Base-by-base conservation (phyloP, 2,797 vertebrate species). In the Poliocrania exsul region DNA sequence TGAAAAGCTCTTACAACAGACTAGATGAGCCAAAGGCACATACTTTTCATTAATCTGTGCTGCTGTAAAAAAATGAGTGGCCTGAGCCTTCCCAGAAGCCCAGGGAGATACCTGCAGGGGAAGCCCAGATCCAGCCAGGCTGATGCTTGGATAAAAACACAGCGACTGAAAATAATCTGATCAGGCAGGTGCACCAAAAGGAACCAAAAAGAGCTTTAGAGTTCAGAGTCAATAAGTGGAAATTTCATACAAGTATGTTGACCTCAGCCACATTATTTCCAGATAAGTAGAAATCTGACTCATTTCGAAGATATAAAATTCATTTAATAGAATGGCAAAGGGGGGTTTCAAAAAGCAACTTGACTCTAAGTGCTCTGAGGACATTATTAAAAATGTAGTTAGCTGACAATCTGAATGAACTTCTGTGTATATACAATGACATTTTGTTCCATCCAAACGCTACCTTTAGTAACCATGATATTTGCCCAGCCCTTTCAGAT, bases 221-320 rank as follows among this genome's bases (percentile, higher is more conserved):
- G 65, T 16, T 77, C 44, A 62, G 73, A 86, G 57, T 37, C 53
- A 79, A 2, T 88, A 78, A 90, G 46, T 24, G 56, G 24, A 77
- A 86, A 86, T 93, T 44, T 95, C 38, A 83, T 72, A 37, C n/a
- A 96, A 93, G 49, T 73, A 75, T 77, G 29, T 50, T 88, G 70
- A 67, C 75, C 42, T 92, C 60, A 33, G 46, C 58, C 70, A 91
- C 25, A 16, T 69, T 83, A 64, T 78, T 93, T 94, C 78, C 78
- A 94, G 83, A 60, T 66, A 86, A 91, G 42, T 26, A 93, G 66
- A 94, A 94, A 93, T 57, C 40, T 88, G 82, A 95, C 33, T 78
- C n/a, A 85, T 88, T 95, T 93, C 86, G 74, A 92, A 83, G 49
- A 60, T 26, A 84, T 17, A 54, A 87, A 93, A 91, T 67, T 73